Percentiles rank a stretch among this genome's conserved stretches.
Evolutionary conservation across 35 echinoderm and acorn worm species (phyloP).

Genomic region (Stichopus chloronotus): DNA sequence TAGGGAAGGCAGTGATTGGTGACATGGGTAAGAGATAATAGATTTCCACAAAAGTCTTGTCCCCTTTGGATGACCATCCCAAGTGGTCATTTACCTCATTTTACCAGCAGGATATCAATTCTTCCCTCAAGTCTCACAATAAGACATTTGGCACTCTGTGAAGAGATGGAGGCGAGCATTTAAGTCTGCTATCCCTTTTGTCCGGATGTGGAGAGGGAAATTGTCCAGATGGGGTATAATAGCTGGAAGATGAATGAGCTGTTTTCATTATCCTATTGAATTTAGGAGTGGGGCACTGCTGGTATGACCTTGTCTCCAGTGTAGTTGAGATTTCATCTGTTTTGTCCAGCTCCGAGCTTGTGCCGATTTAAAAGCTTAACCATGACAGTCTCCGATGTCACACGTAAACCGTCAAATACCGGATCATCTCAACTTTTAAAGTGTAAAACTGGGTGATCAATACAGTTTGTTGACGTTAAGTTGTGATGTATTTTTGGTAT

Average conservation of each 20-base stretch:
- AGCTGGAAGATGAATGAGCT: not conserved
- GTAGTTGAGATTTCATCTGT: too few species aligned
- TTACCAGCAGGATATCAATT: conserved; percentile 24
- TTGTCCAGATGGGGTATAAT: conserved; percentile 10
- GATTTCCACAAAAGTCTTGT: not conserved
- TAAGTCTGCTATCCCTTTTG: not conserved
- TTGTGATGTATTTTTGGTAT: too few species aligned
- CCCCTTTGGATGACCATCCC: not conserved
- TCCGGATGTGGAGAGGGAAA: not conserved
- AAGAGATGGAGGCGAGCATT: conserved; percentile 31
- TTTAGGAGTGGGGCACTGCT: not conserved
- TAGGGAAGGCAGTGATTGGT: conserved; percentile 19
- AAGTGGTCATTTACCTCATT: not conserved
- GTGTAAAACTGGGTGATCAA: too few species aligned
- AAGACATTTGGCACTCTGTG: not conserved
- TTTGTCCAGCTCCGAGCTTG: too few species aligned
- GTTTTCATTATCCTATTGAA: not conserved
- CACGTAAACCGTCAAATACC: too few species aligned
- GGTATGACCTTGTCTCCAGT: conserved; percentile 23
- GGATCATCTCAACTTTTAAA: too few species aligned
- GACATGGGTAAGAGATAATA: not conserved
- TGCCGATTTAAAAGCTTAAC: too few species aligned
- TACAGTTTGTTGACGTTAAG: too few species aligned
- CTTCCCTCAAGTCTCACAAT: not conserved
- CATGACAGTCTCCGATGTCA: too few species aligned